Percentiles rank a stretch among this genome's conserved stretches.
These are phyloP conservation scores for Cyanoramphus novaezelandiae DNA, from an alignment of 2,113 vertebrate genomes.

Conservation along the genomic window DNA sequence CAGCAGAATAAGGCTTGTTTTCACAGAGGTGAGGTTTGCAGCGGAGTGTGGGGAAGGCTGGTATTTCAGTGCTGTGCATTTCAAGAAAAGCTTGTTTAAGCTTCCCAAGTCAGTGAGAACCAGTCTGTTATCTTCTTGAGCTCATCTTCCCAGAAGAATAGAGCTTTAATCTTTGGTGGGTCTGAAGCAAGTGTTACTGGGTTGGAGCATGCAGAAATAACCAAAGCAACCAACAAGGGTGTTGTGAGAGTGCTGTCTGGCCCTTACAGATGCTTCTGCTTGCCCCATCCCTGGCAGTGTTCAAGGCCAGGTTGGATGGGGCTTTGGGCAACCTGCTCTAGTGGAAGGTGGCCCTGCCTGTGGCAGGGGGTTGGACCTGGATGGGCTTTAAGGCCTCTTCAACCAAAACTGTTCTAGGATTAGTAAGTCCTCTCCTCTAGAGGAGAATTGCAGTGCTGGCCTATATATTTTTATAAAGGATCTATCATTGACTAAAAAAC, in stretches of 20 bases:
- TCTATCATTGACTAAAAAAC: background rate
- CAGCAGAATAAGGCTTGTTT: background rate
- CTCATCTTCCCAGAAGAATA: background rate
- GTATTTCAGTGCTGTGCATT: background rate
- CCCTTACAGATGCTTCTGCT: background rate
- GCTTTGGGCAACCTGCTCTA: background rate
- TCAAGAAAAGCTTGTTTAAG: background rate
- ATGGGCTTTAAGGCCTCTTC: background rate
- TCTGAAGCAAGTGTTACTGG: background rate
- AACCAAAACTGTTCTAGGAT: background rate
- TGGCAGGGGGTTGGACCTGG: background rate
- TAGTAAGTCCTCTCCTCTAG: background rate
- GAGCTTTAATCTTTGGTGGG: background rate
- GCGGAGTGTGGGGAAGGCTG: background rate
- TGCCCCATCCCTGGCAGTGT: background rate
- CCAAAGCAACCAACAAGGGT: background rate
- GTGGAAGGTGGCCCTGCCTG: background rate
- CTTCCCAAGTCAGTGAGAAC: background rate
- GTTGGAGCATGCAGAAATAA: background rate
- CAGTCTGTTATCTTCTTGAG: background rate
- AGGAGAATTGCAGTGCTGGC: background rate
- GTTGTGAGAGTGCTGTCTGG: background rate
- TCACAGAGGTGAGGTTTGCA: background rate
- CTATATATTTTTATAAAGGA: background rate
- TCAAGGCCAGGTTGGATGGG: background rate